These are phyloP conservation scores for Apogon hyalosoma DNA, from an alignment of 2,797 vertebrate genomes.

Conservation along the genomic window DNA sequence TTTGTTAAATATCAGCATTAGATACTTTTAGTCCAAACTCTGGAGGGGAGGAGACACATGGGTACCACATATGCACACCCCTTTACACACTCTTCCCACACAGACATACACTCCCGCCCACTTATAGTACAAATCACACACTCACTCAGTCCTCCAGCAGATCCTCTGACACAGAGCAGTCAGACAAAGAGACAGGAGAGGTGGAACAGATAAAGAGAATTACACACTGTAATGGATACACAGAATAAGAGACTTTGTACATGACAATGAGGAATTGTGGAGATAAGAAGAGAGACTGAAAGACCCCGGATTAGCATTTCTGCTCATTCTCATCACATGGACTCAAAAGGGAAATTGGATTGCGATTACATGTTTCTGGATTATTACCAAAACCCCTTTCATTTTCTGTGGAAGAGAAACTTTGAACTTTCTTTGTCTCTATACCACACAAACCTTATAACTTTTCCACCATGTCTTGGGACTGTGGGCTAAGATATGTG, in stretches of 20 bases:
- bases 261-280: constrained; percentile 31
- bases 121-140: constrained; percentile 72
- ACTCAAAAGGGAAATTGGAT: constrained; percentile 19
- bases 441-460: constrained; percentile 10
- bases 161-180: constrained; percentile 67
- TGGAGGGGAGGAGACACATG: constrained; percentile 63
- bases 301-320: constrained; percentile 44
- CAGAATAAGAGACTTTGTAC: constrained; percentile 35
- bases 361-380: constrained; percentile 43
- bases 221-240: constrained; percentile 48
- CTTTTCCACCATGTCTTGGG: constrained; percentile 90
- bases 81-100: constrained; percentile 50
- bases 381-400: constrained; percentile 25
- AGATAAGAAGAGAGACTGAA: constrained; percentile 30
- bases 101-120: constrained; percentile 70
- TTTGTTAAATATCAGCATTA: neutral
- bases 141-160: constrained; percentile 59
- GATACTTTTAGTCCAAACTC: constrained; percentile 29
- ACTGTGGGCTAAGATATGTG: constrained; percentile 94
- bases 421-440: constrained; percentile 26
- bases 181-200: constrained; percentile 60
- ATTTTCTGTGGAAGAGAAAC: constrained; percentile 12
- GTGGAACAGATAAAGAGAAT: constrained; percentile 61
- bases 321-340: constrained; percentile 50
- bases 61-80: constrained; percentile 38